A percentile compares a stretch with the other conserved stretches of the same genome.
Evolutionary conservation across 2,888 invertebrate genomes (phyloP).

Genomic region (Dendrolimus pini): DNA sequence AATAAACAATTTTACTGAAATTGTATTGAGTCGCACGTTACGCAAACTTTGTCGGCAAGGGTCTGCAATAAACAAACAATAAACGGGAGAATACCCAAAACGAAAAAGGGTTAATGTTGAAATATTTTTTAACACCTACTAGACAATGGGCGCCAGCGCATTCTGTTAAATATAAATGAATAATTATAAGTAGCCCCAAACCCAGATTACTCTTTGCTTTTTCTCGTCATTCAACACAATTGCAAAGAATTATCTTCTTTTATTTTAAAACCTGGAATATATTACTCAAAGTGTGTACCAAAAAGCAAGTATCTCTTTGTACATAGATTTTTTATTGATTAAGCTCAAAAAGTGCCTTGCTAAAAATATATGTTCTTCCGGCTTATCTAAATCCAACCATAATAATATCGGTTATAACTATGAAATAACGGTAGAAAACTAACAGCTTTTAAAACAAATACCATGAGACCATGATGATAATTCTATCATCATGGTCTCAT

Average conservation of each 20-base stretch:
- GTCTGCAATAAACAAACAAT: conserved; percentile 54
- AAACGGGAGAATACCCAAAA: conserved; percentile 51
- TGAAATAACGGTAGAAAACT: too few relatives aligned
- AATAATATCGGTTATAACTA: too few relatives aligned
- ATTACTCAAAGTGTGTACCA: too few relatives aligned
- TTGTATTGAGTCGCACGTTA: conserved; percentile 40
- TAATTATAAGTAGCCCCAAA: conserved; percentile 37
- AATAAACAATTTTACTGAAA: conserved; percentile 12
- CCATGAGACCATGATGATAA: too few relatives aligned
- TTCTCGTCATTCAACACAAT: conserved; percentile 31
- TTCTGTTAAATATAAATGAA: conserved; percentile 46
- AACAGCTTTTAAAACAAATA: too few relatives aligned
- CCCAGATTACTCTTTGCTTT: conserved; percentile 38
- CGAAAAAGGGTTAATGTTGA: conserved; percentile 48
- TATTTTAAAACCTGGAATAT: neutral
- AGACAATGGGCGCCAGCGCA: conserved; percentile 48
- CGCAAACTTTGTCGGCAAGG: conserved; percentile 53
- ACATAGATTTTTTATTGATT: too few relatives aligned
- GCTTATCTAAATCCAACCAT: too few relatives aligned
- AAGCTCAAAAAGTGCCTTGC: too few relatives aligned
- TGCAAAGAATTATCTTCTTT: conserved; percentile 9
- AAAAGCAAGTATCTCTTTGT: too few relatives aligned
- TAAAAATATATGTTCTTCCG: too few relatives aligned
- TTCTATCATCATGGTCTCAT: too few relatives aligned
- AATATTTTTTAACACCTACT: conserved; percentile 45